phyloP scores from a whole-genome alignment of 1,140 invertebrate genomes.

The Pseudomyrmex cubaensis region DNA sequence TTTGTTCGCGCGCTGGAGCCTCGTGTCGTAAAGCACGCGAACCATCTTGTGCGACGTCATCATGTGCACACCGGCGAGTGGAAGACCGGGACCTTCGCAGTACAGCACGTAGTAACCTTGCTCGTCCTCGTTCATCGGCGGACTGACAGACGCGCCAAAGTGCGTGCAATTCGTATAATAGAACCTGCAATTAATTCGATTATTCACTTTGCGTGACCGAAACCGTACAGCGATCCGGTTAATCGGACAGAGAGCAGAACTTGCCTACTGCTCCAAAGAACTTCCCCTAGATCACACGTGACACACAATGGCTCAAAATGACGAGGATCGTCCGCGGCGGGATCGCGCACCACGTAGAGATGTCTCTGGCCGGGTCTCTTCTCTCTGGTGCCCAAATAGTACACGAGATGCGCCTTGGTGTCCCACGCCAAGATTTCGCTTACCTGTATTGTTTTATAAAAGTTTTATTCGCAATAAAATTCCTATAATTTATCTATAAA shows the following conservation, averaged over 20 bases:
- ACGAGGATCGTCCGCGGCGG: slow-evolving; percentile 89
- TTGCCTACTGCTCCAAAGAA: slow-evolving; percentile 89
- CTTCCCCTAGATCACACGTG: slow-evolving; percentile 90
- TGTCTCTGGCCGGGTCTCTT: slow-evolving; percentile 93
- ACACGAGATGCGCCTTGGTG: slow-evolving; percentile 92
- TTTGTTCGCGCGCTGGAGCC: slow-evolving; percentile 87
- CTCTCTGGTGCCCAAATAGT: slow-evolving; percentile 92
- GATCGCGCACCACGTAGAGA: slow-evolving; percentile 91
- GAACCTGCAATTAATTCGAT: slow-evolving; percentile 71
- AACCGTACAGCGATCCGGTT: not conserved
- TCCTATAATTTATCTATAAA: too few species aligned
- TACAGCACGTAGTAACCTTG: slow-evolving; percentile 91
- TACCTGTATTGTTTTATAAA: slow-evolving; percentile 79
- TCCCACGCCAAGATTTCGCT: slow-evolving; percentile 94
- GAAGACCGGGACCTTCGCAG: slow-evolving; percentile 92
- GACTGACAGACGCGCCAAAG: slow-evolving; percentile 90
- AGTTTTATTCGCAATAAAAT: not conserved
- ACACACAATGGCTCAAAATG: slow-evolving; percentile 91
- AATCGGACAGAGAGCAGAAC: slow-evolving; percentile 10
- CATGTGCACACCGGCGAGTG: slow-evolving; percentile 91
- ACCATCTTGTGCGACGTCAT: slow-evolving; percentile 89
- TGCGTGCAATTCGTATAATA: slow-evolving; percentile 93
- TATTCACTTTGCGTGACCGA: not conserved
- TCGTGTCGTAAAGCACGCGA: slow-evolving; percentile 91
- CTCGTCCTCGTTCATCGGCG: slow-evolving; percentile 84